phyloP scores from a whole-genome alignment of 2,797 vertebrate species.

The Pygocentrus nattereri region DNA sequence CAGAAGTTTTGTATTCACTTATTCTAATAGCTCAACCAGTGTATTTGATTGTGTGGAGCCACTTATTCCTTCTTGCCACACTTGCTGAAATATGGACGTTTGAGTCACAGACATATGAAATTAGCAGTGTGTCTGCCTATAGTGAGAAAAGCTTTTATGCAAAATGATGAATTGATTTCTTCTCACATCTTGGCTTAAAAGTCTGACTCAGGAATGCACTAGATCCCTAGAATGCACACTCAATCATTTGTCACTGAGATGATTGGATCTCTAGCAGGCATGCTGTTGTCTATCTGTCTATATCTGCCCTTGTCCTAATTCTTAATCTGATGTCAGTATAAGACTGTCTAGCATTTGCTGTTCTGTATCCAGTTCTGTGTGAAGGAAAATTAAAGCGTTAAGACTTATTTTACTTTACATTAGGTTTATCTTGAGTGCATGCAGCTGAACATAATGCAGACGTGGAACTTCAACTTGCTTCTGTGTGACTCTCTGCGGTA shows the following conservation, averaged over 20 bases:
- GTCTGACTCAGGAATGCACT: slow-evolving; percentile 10
- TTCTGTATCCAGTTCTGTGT: too few relatives aligned
- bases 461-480: too few relatives aligned
- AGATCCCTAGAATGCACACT: neutral
- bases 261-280: neutral
- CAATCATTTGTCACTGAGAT: neutral
- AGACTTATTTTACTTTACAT: too few relatives aligned
- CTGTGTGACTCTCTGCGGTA: too few relatives aligned
- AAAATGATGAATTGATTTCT: neutral
- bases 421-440: too few relatives aligned
- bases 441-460: too few relatives aligned
- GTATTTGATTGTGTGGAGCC: neutral
- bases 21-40: neutral
- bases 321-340: too few relatives aligned
- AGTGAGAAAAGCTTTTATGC: neutral
- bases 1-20: too few relatives aligned
- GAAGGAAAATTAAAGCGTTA: too few relatives aligned
- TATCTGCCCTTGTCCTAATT: too few relatives aligned
- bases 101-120: neutral
- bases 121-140: neutral
- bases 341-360: too few relatives aligned
- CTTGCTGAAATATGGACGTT: neutral
- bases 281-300: neutral
- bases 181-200: neutral
- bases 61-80: too few relatives aligned